A percentile compares a stretch with the other conserved stretches of the same genome.
phyloP scores from a whole-genome alignment of 1,140 invertebrate genomes.

The Nephila pilipes region DNA sequence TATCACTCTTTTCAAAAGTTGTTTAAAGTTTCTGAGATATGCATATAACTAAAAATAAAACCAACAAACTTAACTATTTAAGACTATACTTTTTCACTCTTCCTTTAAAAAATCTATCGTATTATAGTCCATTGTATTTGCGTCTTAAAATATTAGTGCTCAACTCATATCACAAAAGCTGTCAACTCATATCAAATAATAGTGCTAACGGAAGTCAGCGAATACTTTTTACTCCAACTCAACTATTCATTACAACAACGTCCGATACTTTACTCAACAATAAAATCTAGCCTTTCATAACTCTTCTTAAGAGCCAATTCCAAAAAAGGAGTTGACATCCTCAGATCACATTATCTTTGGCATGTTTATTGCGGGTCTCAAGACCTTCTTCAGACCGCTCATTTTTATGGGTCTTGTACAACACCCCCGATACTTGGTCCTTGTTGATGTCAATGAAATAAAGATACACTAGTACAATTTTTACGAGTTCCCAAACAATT shows the following conservation, averaged over 20 bases:
- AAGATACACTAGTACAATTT: not conserved
- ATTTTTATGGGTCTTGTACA: not conserved
- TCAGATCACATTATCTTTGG: not conserved
- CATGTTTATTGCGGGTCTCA: not conserved
- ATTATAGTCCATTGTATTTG: not conserved
- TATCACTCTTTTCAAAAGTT: too few relatives aligned
- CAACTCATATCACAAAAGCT: not conserved
- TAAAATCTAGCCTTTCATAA: not conserved
- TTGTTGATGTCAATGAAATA: not conserved
- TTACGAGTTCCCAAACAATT: slow-evolving; percentile 3
- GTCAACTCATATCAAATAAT: not conserved
- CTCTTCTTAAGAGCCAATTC: not conserved
- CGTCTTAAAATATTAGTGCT: not conserved
- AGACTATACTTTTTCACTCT: too few relatives aligned
- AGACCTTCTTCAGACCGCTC: not conserved
- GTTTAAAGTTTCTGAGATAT: too few relatives aligned
- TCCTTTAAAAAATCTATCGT: too few relatives aligned
- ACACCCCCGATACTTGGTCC: not conserved
- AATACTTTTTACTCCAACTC: not conserved
- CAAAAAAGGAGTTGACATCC: not conserved
- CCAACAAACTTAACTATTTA: too few relatives aligned
- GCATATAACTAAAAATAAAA: too few relatives aligned
- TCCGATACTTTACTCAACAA: not conserved
- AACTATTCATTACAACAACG: not conserved
- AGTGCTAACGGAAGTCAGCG: not conserved